phyloP scores from a whole-genome alignment of 2,888 invertebrate genomes.

The Monoplex corrugatus region DNA sequence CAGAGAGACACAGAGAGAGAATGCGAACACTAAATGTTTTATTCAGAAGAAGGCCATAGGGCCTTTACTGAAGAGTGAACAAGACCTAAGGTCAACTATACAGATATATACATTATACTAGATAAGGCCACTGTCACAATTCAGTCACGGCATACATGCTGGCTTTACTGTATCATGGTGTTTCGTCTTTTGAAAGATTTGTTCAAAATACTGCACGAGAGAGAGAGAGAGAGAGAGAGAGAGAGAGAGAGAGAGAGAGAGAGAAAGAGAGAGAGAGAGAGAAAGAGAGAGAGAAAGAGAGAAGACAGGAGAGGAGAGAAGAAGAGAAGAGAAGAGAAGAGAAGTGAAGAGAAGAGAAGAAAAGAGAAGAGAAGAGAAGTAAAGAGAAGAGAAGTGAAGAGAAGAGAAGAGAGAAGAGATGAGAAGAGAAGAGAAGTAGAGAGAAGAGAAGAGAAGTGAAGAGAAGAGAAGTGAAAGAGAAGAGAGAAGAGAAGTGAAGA shows the following conservation, averaged over 20 bases:
- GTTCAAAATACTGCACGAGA: too few species aligned
- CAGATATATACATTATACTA: too few species aligned
- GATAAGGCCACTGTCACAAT: too few species aligned
- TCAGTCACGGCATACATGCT: neutral
- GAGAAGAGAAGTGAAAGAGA: too few species aligned
- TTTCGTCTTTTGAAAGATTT: neutral
- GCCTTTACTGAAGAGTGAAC: too few species aligned
- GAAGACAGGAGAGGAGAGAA: neutral
- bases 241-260: neutral
- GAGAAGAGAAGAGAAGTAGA: too few species aligned
- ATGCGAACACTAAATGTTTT: too few species aligned
- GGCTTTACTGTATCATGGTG: neutral
- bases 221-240: neutral
- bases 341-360: neutral
- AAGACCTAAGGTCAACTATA: too few species aligned
- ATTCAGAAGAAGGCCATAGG: too few species aligned
- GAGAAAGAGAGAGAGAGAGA: neutral
- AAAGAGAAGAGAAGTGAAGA: neutral
- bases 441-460: too few species aligned
- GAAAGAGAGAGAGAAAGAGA: neutral
- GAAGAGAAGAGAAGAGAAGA: neutral
- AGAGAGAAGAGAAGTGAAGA: too few species aligned
- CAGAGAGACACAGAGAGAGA: neutral
- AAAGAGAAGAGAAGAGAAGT: neutral
- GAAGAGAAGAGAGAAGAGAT: too few species aligned